Evolutionary conservation across 2,888 invertebrate genomes (phyloP).

Genomic region (Erebia ligea): DNA sequence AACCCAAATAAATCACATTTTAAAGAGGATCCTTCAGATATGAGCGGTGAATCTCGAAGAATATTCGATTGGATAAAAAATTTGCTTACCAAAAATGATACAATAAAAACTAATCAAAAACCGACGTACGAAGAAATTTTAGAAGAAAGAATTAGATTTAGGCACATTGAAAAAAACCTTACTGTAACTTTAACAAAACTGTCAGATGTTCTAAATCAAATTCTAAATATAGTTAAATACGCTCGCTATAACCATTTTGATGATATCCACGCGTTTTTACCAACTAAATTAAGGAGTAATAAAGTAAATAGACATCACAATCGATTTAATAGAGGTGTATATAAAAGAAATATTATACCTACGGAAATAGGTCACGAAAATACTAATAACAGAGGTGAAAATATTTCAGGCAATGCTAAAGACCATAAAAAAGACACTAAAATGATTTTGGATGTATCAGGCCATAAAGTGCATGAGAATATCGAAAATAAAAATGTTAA

Average conservation of each 20-base stretch:
- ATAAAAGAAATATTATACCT: background rate
- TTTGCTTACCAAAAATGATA: conserved; percentile 5
- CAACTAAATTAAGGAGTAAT: background rate
- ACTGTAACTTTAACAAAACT: conserved; percentile 33
- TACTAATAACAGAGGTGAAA: background rate
- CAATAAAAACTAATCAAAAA: background rate
- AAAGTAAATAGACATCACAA: background rate
- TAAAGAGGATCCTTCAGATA: background rate
- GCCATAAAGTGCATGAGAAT: background rate
- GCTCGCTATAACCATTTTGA: background rate
- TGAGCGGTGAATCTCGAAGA: conserved; percentile 12
- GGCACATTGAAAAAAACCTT: conserved; percentile 31
- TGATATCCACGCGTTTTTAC: background rate
- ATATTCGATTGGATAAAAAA: conserved; percentile 29
- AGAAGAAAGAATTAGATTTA: conserved; percentile 31
- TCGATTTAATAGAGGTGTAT: conserved; percentile 18
- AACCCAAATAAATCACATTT: background rate
- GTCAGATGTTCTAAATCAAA: conserved; percentile 20
- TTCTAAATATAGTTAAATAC: conserved; percentile 23
- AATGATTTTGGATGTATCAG: background rate
- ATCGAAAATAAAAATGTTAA: background rate
- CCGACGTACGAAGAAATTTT: conserved; percentile 23
- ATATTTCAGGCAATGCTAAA: background rate
- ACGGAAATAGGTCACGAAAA: background rate
- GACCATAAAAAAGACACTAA: background rate